These are phyloP conservation scores for Limnodromus scolopaceus DNA, from an alignment of 2,797 vertebrate species.

Conservation along the genomic window DNA sequence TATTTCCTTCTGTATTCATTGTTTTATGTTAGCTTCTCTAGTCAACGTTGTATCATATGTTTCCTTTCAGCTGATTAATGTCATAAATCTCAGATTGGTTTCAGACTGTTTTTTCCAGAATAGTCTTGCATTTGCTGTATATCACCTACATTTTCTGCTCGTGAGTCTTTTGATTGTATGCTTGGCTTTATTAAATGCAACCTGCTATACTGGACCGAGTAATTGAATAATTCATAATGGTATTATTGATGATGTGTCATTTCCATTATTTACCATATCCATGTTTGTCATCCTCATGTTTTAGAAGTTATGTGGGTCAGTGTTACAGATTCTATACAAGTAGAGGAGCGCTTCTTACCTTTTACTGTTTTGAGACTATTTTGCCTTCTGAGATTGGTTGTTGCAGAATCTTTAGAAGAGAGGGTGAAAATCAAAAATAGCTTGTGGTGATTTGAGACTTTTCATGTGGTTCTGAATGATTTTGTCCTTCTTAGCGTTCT, in stretches of 20 bases:
- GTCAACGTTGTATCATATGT: not conserved
- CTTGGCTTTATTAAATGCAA: not conserved
- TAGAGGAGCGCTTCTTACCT: not conserved
- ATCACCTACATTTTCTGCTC: not conserved
- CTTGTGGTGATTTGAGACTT: not conserved
- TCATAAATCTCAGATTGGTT: not conserved
- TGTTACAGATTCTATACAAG: not conserved
- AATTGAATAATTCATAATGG: constrained; percentile 21
- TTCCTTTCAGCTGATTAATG: not conserved
- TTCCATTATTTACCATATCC: not conserved
- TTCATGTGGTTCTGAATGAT: not conserved
- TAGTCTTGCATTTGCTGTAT: not conserved
- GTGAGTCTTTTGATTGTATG: not conserved
- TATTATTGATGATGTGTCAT: not conserved
- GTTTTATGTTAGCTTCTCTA: not conserved
- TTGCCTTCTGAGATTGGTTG: not conserved
- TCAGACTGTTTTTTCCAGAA: not conserved
- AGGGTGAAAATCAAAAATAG: not conserved
- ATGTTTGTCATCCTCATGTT: not conserved
- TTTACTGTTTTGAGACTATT: not conserved
- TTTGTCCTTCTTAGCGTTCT: not conserved
- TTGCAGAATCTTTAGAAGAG: not conserved
- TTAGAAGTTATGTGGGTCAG: not conserved
- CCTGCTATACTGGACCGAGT: not conserved
- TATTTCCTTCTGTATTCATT: not conserved